phyloP scores from a whole-genome alignment of 2,797 vertebrate genomes.

The Columba guinea region DNA sequence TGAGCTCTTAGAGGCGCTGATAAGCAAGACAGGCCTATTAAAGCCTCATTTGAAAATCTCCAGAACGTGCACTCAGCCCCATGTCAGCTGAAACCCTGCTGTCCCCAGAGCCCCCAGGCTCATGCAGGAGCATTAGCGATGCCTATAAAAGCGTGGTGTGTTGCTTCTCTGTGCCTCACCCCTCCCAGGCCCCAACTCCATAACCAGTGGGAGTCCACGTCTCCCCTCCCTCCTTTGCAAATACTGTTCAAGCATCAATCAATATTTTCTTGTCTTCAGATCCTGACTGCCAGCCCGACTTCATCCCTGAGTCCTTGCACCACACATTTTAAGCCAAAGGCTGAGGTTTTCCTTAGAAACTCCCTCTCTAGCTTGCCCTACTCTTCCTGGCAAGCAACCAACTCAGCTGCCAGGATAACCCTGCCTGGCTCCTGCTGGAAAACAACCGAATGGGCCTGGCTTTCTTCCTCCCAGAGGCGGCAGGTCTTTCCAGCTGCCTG shows the following conservation, averaged over 20 bases:
- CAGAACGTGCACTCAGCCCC: not conserved
- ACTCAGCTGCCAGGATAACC: not conserved
- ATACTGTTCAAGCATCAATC: not conserved
- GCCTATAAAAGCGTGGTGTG: not conserved
- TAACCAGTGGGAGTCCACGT: not conserved
- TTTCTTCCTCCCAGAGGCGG: not conserved
- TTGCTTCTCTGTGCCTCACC: not conserved
- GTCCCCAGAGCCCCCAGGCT: not conserved
- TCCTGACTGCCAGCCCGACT: not conserved
- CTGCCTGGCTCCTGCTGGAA: not conserved
- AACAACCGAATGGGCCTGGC: not conserved
- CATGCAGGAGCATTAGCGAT: not conserved
- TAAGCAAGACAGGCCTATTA: slow-evolving; percentile 5
- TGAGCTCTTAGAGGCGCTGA: not conserved
- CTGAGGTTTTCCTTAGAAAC: not conserved
- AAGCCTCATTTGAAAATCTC: not conserved
- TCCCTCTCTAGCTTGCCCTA: not conserved
- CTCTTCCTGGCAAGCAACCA: not conserved
- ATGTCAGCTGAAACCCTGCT: not conserved
- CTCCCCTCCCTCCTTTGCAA: not conserved
- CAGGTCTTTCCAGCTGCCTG: not conserved
- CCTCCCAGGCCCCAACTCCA: not conserved
- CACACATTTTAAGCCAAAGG: not conserved
- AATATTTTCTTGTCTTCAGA: not conserved
- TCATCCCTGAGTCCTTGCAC: not conserved